These are phyloP conservation scores for Odocoileus hemionus DNA, from an alignment of 2,113 vertebrate species.

Conservation along the genomic window DNA sequence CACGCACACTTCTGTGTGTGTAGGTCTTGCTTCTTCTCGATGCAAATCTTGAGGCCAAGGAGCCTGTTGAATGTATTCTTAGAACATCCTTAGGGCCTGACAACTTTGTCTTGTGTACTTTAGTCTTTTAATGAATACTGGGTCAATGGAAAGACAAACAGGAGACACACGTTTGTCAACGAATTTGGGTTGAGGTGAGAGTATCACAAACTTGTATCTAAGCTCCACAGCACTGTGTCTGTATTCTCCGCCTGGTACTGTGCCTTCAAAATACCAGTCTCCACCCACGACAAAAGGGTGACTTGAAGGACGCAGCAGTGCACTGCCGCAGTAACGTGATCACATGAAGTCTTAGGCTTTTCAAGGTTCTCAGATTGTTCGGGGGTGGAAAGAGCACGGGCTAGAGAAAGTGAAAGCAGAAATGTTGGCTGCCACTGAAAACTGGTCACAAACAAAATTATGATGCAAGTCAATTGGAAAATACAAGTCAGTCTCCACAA, in stretches of 20 bases:
- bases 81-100: rapidly evolving
- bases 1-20: rapidly evolving
- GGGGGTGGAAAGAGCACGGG: rapidly evolving
- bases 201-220: rapidly evolving
- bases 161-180: no score
- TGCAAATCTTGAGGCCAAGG: not conserved
- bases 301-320: rapidly evolving
- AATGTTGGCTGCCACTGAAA: not conserved
- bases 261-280: rapidly evolving
- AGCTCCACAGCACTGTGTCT: rapidly evolving
- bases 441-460: rapidly evolving
- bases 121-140: not conserved
- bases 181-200: not conserved
- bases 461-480: rapidly evolving
- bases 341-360: rapidly evolving
- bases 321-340: rapidly evolving
- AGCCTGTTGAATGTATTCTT: not conserved
- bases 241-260: rapidly evolving
- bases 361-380: rapidly evolving
- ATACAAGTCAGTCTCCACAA: rapidly evolving
- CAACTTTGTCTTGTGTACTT: not conserved
- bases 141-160: no score
- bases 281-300: rapidly evolving
- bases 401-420: not conserved
- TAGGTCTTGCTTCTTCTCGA: not conserved